A percentile compares a stretch with the other conserved stretches of the same genome.
Conservation (phyloP, 2,888 invertebrate species). For the Phragmatobia fuliginosa region DNA sequence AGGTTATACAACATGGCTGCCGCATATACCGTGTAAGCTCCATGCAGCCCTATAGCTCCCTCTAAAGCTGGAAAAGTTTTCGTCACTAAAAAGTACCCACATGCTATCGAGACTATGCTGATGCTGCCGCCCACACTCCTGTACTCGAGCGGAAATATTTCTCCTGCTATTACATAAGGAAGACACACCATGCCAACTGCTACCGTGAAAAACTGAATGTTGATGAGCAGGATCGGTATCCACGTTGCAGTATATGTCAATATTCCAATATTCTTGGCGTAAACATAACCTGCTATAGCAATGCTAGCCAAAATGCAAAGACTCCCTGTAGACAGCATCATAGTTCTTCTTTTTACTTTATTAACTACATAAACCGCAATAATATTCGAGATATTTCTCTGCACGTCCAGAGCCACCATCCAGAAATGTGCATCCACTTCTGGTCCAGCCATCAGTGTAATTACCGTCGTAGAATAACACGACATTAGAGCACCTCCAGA, state of each 20-base stretch:
- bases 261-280: constrained; percentile 51
- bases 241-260: constrained; percentile 63
- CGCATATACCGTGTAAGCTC: constrained; percentile 84
- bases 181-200: constrained; percentile 86
- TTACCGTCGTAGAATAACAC: constrained; percentile 87
- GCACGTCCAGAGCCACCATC: constrained; percentile 87
- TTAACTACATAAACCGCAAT: constrained; percentile 85
- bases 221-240: constrained; percentile 74
- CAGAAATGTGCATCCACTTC: constrained; percentile 86
- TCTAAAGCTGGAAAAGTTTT: constrained; percentile 86
- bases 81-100: constrained; percentile 86
- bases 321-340: constrained; percentile 84
- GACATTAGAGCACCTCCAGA: constrained; percentile 88
- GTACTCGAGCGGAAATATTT: constrained; percentile 87
- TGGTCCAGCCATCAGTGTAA: constrained; percentile 82
- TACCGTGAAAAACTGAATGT: constrained; percentile 83
- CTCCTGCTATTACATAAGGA: constrained; percentile 89
- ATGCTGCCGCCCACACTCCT: constrained; percentile 87
- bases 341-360: constrained; percentile 84
- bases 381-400: constrained; percentile 85
- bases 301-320: constrained; percentile 84
- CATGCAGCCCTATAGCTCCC: constrained; percentile 75
- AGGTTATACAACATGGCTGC: constrained; percentile 79
- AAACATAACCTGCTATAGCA: constrained; percentile 74
- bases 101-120: constrained; percentile 82